A percentile compares a stretch with the other conserved stretches of the same genome.
These are phyloP conservation scores for Brachionus calyciflorus DNA, from an alignment of 1,140 invertebrate genomes.

Conservation along the genomic window DNA sequence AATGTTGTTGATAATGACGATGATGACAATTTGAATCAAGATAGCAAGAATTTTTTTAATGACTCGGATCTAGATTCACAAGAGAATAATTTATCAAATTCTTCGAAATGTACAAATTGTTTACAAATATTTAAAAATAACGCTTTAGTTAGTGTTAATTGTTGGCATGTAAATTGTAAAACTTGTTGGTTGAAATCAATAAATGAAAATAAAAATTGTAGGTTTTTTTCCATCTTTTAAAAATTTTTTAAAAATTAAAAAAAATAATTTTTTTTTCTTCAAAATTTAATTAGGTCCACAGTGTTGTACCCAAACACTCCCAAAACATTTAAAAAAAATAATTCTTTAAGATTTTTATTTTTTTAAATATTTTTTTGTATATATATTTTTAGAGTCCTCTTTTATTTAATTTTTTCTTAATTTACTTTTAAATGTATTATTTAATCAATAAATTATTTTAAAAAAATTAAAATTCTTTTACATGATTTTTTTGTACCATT, in stretches of 20 bases:
- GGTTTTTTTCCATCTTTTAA: background rate
- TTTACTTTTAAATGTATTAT: background rate
- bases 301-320: background rate
- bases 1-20: slow-evolving; percentile 35
- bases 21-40: background rate
- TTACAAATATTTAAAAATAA: slow-evolving; percentile 26
- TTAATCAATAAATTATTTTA: slow-evolving; percentile 3
- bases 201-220: slow-evolving; percentile 19
- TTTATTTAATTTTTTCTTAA: slow-evolving; percentile 40
- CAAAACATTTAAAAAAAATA: slow-evolving; percentile 21
- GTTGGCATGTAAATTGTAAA: slow-evolving; percentile 30
- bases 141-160: slow-evolving; percentile 12
- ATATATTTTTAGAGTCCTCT: background rate
- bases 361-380: background rate
- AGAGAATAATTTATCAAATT: slow-evolving; percentile 15
- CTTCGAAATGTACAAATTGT: slow-evolving; percentile 5
- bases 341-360: slow-evolving; percentile 1
- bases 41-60: slow-evolving; percentile 14
- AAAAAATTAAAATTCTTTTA: background rate
- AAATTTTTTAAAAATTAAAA: background rate
- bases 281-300: background rate
- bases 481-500: background rate
- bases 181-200: background rate
- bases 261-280: background rate
- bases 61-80: background rate